These are phyloP conservation scores for Eurytoma adleriae DNA, from an alignment of 2,888 invertebrate genomes.

Conservation along the genomic window DNA sequence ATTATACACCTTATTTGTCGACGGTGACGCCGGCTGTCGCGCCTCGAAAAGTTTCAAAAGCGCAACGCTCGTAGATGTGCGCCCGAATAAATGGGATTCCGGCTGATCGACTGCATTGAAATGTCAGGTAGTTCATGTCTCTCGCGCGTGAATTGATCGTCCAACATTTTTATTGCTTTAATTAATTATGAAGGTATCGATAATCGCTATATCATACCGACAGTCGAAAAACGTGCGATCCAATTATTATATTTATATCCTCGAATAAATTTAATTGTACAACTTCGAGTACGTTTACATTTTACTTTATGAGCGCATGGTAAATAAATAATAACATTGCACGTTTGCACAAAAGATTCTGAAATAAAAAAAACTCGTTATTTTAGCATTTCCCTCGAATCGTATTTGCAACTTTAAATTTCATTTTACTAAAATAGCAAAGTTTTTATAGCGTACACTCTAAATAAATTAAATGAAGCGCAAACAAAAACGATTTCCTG, in stretches of 20 bases:
- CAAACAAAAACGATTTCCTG: background rate
- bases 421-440: background rate
- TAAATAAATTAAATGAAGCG: background rate
- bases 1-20: background rate
- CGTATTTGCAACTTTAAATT: too few species aligned
- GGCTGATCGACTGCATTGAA: slow-evolving; percentile 1
- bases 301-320: too few species aligned
- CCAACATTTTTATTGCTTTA: background rate
- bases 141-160: background rate
- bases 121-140: background rate
- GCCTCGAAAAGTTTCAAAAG: background rate
- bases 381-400: too few species aligned
- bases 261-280: too few species aligned
- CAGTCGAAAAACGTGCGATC: too few species aligned
- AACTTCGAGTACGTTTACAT: too few species aligned
- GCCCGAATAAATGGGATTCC: slow-evolving; percentile 15
- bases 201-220: too few species aligned
- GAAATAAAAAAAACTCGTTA: too few species aligned
- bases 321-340: too few species aligned
- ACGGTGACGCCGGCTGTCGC: background rate
- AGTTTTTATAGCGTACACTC: background rate
- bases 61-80: background rate
- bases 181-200: background rate
- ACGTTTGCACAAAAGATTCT: too few species aligned
- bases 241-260: too few species aligned